Evolutionary conservation across 2,113 vertebrate species (phyloP).

Genomic region (Acinonyx jubatus): DNA sequence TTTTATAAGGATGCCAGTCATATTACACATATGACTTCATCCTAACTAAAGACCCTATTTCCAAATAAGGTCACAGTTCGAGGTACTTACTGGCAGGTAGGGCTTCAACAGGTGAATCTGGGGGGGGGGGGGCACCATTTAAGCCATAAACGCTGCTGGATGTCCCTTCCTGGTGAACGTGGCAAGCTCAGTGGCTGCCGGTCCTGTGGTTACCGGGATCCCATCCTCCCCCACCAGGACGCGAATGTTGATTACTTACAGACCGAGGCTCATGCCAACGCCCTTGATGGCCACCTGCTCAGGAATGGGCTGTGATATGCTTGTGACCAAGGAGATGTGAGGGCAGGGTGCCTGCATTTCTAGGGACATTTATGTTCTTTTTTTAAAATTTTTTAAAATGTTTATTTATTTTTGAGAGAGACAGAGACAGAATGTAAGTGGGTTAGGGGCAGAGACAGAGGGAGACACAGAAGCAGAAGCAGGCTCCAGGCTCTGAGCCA

Average conservation of each 20-base stretch:
- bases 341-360: background rate
- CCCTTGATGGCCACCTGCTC: too few relatives aligned
- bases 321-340: background rate
- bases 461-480: too few relatives aligned
- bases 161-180: background rate
- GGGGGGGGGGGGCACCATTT: background rate
- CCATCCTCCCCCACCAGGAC: too few relatives aligned
- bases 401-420: too few relatives aligned
- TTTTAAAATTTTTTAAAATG: too few relatives aligned
- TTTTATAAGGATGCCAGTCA: background rate
- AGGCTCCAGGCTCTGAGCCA: too few relatives aligned
- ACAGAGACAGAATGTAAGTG: too few relatives aligned
- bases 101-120: too few relatives aligned
- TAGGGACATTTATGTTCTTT: background rate
- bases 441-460: too few relatives aligned
- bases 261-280: fast-evolving
- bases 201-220: too few relatives aligned
- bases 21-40: background rate
- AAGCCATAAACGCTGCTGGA: fast-evolving
- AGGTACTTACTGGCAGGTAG: background rate
- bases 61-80: background rate
- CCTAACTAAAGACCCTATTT: background rate
- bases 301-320: fast-evolving
- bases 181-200: background rate
- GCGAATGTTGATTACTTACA: fast-evolving